phyloP scores from a whole-genome alignment of 2,113 vertebrate species.

The Saimiri boliviensis region DNA sequence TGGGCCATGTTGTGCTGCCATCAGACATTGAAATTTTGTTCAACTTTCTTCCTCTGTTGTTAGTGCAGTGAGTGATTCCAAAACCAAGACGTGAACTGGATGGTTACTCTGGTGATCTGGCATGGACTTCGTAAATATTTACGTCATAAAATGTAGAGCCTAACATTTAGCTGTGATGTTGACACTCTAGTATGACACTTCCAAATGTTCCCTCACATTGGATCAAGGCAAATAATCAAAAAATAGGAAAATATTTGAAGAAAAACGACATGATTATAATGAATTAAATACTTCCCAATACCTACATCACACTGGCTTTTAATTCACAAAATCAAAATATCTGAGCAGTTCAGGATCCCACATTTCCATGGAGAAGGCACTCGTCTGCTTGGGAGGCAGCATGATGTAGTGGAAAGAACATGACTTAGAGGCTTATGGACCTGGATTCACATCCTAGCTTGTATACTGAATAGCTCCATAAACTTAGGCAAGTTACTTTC shows the following conservation, averaged over 20 bases:
- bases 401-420: conserved; percentile 64
- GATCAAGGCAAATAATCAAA: conserved; percentile 27
- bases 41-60: conserved; percentile 43
- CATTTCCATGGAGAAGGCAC: conserved; percentile 54
- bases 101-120: conserved; percentile 52
- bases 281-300: conserved; percentile 45
- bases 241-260: conserved; percentile 16
- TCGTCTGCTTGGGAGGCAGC: conserved; percentile 51
- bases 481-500: conserved; percentile 31
- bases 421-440: conserved; percentile 21
- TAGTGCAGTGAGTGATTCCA: not conserved
- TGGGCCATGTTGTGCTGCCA: not conserved
- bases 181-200: not conserved
- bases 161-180: conserved; percentile 9
- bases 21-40: not conserved
- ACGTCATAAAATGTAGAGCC: conserved; percentile 44
- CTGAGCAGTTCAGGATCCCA: conserved; percentile 4
- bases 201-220: not conserved
- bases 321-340: conserved; percentile 48
- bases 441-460: conserved; percentile 41
- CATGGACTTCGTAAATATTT: conserved; percentile 50
- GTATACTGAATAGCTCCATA: conserved; percentile 43
- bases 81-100: conserved; percentile 42
- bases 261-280: conserved; percentile 21
- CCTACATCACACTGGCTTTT: conserved; percentile 10